Percentiles rank a stretch among this genome's conserved stretches.
Conservation (phyloP, 2,888 invertebrate genomes). For the Acleris laterana region DNA sequence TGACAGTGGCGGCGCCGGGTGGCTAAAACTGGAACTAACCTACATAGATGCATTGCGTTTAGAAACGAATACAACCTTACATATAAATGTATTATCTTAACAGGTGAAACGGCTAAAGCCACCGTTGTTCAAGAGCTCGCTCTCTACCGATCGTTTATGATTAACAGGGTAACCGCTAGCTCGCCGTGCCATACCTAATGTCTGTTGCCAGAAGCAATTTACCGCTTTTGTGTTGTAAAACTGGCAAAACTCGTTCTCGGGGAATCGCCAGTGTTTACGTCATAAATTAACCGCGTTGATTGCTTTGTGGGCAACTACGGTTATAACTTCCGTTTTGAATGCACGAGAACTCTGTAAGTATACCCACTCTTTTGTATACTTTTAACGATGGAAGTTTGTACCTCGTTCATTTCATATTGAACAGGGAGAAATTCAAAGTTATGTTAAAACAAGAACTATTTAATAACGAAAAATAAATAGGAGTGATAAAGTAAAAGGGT, state of each 20-base stretch:
- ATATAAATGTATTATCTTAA: no score
- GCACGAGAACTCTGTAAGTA: conserved; percentile 19
- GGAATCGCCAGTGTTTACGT: conserved; percentile 52
- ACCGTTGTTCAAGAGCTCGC: conserved; percentile 16
- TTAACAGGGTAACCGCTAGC: conserved; percentile 32
- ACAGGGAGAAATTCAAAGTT: no score
- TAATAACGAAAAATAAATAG: no score
- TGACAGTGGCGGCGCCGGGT: no score
- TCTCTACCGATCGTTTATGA: conserved; percentile 37
- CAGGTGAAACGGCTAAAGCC: neutral
- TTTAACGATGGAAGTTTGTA: neutral
- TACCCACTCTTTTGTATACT: conserved; percentile 8
- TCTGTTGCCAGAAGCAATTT: conserved; percentile 47
- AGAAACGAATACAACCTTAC: no score
- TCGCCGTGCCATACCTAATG: conserved; percentile 36
- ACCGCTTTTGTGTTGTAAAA: conserved; percentile 51
- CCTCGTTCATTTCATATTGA: neutral
- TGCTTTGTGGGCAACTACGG: conserved; percentile 46
- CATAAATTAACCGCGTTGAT: conserved; percentile 56
- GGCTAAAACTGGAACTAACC: no score
- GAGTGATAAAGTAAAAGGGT: no score
- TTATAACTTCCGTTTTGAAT: conserved; percentile 34
- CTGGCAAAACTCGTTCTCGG: conserved; percentile 42
- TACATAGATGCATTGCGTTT: no score
- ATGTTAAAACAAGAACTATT: no score